A percentile compares a stretch with the other conserved stretches of the same genome.
Conservation (phyloP, 1,140 invertebrate species). For the Lerema accius region DNA sequence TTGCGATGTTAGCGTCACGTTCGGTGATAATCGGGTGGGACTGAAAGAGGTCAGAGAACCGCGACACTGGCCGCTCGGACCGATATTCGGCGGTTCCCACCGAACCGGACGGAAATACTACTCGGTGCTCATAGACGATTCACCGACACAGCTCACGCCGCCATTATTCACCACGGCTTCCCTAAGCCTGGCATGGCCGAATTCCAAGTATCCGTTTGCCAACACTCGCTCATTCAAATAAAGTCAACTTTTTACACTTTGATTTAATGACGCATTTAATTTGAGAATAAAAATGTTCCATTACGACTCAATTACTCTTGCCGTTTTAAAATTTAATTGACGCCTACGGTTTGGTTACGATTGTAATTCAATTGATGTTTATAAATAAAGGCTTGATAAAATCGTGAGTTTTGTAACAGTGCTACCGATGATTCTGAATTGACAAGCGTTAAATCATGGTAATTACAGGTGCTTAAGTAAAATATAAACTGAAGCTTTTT, state of each 20-base stretch:
- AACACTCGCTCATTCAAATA: slow-evolving; percentile 12
- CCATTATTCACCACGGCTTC: slow-evolving; percentile 51
- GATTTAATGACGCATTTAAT: too few species aligned
- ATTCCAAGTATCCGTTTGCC: slow-evolving; percentile 1
- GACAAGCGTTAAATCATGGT: too few species aligned
- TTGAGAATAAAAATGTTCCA: too few species aligned
- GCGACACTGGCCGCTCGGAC: slow-evolving; percentile 45
- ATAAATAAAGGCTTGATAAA: background rate
- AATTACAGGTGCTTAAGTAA: too few species aligned
- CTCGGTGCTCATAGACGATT: slow-evolving; percentile 54
- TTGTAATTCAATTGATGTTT: too few species aligned
- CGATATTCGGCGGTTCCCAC: slow-evolving; percentile 49
- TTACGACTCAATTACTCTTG: too few species aligned
- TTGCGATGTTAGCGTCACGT: slow-evolving; percentile 36
- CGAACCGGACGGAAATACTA: slow-evolving; percentile 61
- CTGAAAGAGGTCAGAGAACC: slow-evolving; percentile 56
- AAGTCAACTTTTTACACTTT: too few species aligned
- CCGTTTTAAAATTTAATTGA: too few species aligned
- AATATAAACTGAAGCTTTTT: too few species aligned
- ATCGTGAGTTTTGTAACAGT: too few species aligned
- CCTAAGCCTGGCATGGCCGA: slow-evolving; percentile 10
- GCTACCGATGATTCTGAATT: too few species aligned
- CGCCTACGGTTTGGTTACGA: too few species aligned
- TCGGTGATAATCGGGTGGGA: slow-evolving; percentile 41
- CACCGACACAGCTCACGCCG: slow-evolving; percentile 32